Evolutionary conservation across 2,888 invertebrate species (phyloP), one percentile per base, ranked within the genome.

Genomic region (Limnephilus marmoratus): DNA sequence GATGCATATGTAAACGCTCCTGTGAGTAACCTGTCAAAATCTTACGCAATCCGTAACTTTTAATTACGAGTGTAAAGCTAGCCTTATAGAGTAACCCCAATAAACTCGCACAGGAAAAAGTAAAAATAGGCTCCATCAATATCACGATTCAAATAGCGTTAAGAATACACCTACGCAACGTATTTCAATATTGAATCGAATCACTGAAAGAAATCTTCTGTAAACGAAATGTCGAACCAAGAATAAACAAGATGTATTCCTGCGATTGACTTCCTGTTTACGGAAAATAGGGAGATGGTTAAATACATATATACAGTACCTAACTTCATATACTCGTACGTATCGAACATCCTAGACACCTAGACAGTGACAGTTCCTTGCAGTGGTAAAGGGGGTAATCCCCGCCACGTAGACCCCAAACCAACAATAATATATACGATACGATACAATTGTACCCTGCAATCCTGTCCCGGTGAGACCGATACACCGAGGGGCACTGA

Each of bases 221-320:
- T 37, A 83, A 83, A 41, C n/a, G 83, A 34, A 31, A 34, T 24
- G 83, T n/a, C 83, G 24, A 83, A 83, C 18, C 18, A 18, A n/a
- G 83, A 83, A 83, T 83, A 83, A 83, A 83, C 83, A 83, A 34
- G 83, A 83, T 83, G 37, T 83, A 83, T 34, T 83, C 68, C 68
- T 68, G 37, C 37, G 34, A 83, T 83, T 83, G 37, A 83, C 83
- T 83, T 83, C 83, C 83, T 83, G 37, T 83, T 83, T 83, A 83
- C 37, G 83, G 83, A 34, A 37, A 7, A 24, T n/a, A 68, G 68
- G 24, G 24, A n/a, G 9, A 37, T 2, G 37, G 83, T 34, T 83
- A 83, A 37, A 83, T 83, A 83, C 18, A 37, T 4, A 31, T 15
- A 13, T 9, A 24, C 12, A 37, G 37, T 83, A 41, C 12, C 24